Percentiles rank a stretch among this genome's conserved stretches.
These are phyloP conservation scores for Drosophila orena DNA, from an alignment of 1,140 invertebrate genomes.

Conservation along the genomic window DNA sequence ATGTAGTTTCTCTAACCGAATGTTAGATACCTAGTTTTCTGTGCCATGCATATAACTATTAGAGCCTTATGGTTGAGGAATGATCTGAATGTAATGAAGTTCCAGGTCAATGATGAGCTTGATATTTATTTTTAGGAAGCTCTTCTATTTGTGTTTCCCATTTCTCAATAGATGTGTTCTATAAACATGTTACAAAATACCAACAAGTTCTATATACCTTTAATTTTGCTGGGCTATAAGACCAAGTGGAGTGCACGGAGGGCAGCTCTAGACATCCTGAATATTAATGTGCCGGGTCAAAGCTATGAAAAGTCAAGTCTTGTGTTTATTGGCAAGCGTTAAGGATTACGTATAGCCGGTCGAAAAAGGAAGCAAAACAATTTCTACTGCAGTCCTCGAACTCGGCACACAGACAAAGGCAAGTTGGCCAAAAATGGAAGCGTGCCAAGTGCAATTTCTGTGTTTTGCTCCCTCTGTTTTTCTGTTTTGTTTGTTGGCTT, in stretches of 20 bases:
- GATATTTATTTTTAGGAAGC: no score
- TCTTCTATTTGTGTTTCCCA: no score
- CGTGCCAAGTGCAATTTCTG: constrained; percentile 58
- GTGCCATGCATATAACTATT: background rate
- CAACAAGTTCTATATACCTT: background rate
- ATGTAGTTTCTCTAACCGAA: background rate
- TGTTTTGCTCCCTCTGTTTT: constrained; percentile 16
- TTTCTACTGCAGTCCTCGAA: constrained; percentile 47
- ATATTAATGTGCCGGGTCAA: constrained; percentile 64
- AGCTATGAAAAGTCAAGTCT: constrained; percentile 43
- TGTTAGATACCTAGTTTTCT: background rate
- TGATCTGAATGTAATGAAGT: no score
- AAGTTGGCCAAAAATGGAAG: constrained; percentile 57
- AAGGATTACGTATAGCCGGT: constrained; percentile 16
- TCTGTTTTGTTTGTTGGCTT: constrained; percentile 24
- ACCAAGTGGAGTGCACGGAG: constrained; percentile 13
- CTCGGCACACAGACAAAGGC: constrained; percentile 42
- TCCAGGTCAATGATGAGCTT: no score
- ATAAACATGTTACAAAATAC: background rate
- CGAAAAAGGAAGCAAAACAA: constrained; percentile 30
- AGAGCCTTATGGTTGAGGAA: no score
- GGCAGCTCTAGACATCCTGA: constrained; percentile 47
- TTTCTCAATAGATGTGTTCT: no score
- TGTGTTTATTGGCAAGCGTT: constrained; percentile 45
- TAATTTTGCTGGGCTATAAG: background rate